Base-by-base conservation (phyloP, 2,888 invertebrate species). In the Boloria euphrosyne region DNA sequence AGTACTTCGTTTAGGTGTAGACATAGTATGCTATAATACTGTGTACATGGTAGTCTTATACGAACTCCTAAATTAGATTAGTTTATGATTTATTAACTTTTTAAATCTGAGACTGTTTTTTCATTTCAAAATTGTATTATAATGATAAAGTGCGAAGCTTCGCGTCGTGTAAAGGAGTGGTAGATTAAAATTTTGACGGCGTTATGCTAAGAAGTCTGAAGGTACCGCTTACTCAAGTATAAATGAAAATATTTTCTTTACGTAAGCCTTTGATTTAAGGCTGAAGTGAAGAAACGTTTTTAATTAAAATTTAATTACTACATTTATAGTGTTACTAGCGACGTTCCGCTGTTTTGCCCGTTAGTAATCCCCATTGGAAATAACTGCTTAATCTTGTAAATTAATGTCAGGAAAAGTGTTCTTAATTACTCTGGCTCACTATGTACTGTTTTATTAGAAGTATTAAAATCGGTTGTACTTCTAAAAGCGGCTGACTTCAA, bases 301-400 rank as follows among this genome's bases (percentile, higher is more conserved):
- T 47, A 46, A 59, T 59, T 52, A 59, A 58, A 65, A 58, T 65
- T 65, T 65, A 59, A 65, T 65, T 46, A 59, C 47, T 59, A 17
- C 18, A 52, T 59, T 49, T 18, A 59, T 53, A 53, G 18, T 59
- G 44, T 59, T 47, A 47, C 44, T 47, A 18, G 31, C 17, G 47
- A 46, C 46, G 18, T 47, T 64, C 38, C 27, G 46, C 14, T 13
- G 31, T 51, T 17, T 31, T 51, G 18, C 18, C 52, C 7, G 31
- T 47, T 17, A 38, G 59, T 47, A 50, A 4, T 31, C 47, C 49
- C 16, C 31, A 49, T 49, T 49, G 16, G 47, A 16, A 49, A n/a
- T 16, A 49, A 7, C 14, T 4, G 13, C 6, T 58, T 58, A n/a
- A 47, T 16, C 13, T 13, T 27, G 5, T 22, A 46, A 22, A n/a